Conservation (phyloP, 1,140 invertebrate species). For the Procambarus clarkii region DNA sequence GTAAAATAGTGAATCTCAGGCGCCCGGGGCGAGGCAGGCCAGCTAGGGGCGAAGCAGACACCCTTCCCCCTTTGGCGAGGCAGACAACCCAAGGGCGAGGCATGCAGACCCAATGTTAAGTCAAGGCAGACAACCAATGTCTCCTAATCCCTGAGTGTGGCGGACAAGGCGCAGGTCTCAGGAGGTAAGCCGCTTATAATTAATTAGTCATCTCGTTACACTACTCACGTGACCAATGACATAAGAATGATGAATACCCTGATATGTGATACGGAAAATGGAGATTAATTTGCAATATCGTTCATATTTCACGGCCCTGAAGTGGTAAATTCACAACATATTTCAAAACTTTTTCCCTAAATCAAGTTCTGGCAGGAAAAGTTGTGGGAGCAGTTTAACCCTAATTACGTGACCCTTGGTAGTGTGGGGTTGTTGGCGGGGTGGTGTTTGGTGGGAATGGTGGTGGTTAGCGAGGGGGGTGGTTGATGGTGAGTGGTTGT, state of each 20-base stretch:
- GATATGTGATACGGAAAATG: slow-evolving; percentile 8
- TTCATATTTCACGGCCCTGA: background rate
- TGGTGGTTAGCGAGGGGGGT: background rate
- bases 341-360: slow-evolving; percentile 10
- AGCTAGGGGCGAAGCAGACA: too few relatives aligned
- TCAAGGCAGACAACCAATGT: too few relatives aligned
- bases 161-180: background rate
- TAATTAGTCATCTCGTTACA: background rate
- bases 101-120: too few relatives aligned
- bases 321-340: slow-evolving; percentile 15
- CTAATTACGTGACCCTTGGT: slow-evolving; percentile 5
- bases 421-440: background rate
- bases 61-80: background rate
- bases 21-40: too few relatives aligned
- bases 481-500: too few relatives aligned
- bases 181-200: background rate
- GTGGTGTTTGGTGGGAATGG: background rate
- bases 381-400: slow-evolving; percentile 1
- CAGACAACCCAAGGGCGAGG: too few relatives aligned
- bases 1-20: too few relatives aligned
- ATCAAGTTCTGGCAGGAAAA: slow-evolving; percentile 11
- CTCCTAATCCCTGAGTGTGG: background rate
- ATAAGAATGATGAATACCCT: background rate
- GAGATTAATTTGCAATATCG: slow-evolving; percentile 1
- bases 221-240: background rate